These are phyloP conservation scores for Montipora sp. DNA, from an alignment of 64 coral and sea anemone species.

Conservation along the genomic window DNA sequence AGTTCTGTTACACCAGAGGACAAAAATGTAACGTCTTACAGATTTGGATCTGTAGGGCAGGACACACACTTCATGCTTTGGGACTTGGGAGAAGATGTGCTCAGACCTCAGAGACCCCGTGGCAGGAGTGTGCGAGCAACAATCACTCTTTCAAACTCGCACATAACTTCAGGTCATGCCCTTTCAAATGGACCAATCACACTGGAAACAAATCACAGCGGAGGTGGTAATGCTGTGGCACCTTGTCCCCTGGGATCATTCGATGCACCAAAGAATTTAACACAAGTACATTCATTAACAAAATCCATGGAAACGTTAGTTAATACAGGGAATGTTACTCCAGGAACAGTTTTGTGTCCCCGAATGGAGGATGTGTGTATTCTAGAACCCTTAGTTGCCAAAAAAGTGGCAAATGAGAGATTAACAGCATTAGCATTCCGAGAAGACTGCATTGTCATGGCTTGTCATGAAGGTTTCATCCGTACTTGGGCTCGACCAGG, in stretches of 20 bases:
- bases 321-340: constrained; percentile 66
- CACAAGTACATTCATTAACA: constrained; percentile 90
- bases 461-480: constrained; percentile 97
- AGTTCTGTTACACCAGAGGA: constrained; percentile 48
- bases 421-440: constrained; percentile 86
- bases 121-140: constrained; percentile 70
- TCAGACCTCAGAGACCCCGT: constrained; percentile 82
- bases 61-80: constrained; percentile 95
- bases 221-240: constrained; percentile 71
- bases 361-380: constrained; percentile 86
- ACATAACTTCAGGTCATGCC: constrained; percentile 42
- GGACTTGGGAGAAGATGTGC: constrained; percentile 93
- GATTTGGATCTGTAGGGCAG: constrained; percentile 97
- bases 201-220: constrained; percentile 55
- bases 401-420: constrained; percentile 97
- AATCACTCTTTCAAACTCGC: constrained; percentile 53
- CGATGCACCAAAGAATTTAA: constrained; percentile 85
- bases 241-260: constrained; percentile 41
- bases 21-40: constrained; percentile 83
- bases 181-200: constrained; percentile 92
- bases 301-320: constrained; percentile 95
- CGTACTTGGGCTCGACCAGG: constrained; percentile 99
- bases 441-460: constrained; percentile 96
- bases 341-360: constrained; percentile 89
- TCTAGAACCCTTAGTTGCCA: constrained; percentile 95